Conservation (phyloP, 2,888 invertebrate genomes). For the Orchesella flavescens region DNA sequence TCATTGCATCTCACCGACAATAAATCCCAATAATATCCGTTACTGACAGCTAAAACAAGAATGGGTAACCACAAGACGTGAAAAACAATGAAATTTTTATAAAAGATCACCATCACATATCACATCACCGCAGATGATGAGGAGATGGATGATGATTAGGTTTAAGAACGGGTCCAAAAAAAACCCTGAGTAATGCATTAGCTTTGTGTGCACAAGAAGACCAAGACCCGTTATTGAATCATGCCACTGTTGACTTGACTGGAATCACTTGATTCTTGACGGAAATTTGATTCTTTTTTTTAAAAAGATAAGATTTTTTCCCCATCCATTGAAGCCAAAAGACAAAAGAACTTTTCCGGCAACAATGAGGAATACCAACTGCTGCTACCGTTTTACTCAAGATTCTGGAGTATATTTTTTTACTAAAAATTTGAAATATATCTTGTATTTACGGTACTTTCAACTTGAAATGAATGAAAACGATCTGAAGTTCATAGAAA, state of each 20-base stretch:
- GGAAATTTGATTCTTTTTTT: neutral
- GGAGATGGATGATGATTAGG: neutral
- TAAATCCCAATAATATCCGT: constrained; percentile 62
- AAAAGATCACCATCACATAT: constrained; percentile 33
- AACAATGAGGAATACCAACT: neutral
- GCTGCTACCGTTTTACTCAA: constrained; percentile 41
- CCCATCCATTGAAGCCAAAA: neutral
- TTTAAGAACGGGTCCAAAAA: neutral
- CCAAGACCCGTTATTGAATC: constrained; percentile 29
- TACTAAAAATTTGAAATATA: too few relatives aligned
- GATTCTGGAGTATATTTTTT: neutral
- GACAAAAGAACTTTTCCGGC: neutral
- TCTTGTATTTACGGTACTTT: too few relatives aligned
- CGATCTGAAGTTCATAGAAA: too few relatives aligned
- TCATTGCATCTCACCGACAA: constrained; percentile 47
- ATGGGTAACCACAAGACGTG: constrained; percentile 52
- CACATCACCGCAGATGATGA: constrained; percentile 40
- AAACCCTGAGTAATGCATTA: neutral
- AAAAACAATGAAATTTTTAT: constrained; percentile 35
- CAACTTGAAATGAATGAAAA: too few relatives aligned
- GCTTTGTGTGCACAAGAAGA: neutral
- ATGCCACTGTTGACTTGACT: constrained; percentile 13
- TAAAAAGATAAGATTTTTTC: neutral
- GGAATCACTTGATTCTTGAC: constrained; percentile 10
- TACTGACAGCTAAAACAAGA: constrained; percentile 57